A percentile compares a stretch with the other conserved stretches of the same genome.
These are phyloP conservation scores for Drosophila guanche DNA, from an alignment of 1,140 invertebrate species.

Conservation along the genomic window DNA sequence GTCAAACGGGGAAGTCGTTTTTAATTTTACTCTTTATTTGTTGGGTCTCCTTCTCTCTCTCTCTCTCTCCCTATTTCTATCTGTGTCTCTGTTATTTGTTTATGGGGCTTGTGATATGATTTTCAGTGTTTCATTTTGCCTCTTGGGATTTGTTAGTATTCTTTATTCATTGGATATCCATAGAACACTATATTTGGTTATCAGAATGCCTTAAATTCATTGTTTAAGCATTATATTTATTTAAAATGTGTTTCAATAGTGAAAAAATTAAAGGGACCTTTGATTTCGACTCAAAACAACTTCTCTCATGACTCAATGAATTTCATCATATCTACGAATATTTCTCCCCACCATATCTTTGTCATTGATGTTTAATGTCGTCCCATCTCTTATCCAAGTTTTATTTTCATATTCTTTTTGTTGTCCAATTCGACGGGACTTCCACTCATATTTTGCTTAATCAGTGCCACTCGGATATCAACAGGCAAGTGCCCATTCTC, in stretches of 20 bases:
- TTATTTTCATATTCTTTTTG: conserved; percentile 9
- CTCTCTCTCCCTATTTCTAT: background rate
- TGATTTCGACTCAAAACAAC: too few species aligned
- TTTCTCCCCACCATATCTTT: background rate
- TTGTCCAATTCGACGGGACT: conserved; percentile 35
- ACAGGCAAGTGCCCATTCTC: background rate
- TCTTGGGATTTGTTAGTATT: background rate
- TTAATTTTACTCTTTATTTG: conserved; percentile 60
- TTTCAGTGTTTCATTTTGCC: background rate
- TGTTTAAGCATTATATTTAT: too few species aligned
- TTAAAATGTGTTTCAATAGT: too few species aligned
- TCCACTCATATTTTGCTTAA: conserved; percentile 71
- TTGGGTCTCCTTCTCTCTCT: conserved; percentile 2
- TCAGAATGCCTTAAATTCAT: too few species aligned
- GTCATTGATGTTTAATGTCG: background rate
- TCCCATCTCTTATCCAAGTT: background rate
- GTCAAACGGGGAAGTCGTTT: conserved; percentile 76
- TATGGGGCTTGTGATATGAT: background rate
- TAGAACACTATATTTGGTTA: too few species aligned
- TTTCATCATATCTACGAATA: conserved; percentile 19
- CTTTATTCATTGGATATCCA: too few species aligned
- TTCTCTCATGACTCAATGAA: background rate
- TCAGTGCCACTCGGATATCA: conserved; percentile 48
- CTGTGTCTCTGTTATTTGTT: conserved; percentile 2
- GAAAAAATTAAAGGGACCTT: too few species aligned